Percentiles rank a stretch among this genome's conserved stretches.
Conservation (phyloP, 2,797 vertebrate species). For the Sus cebifrons region DNA sequence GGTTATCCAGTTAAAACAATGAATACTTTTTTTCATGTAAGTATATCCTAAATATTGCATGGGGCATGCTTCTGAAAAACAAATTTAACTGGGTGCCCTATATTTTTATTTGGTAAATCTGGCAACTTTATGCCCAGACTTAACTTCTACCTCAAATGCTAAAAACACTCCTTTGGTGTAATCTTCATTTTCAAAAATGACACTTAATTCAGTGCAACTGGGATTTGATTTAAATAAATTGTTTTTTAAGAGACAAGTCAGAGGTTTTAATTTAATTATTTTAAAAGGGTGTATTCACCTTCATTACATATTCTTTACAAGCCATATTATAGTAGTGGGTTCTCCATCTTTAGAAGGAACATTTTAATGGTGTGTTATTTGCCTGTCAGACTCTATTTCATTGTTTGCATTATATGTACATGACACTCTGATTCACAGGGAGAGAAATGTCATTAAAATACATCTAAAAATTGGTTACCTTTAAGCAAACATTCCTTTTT, state of each 20-base stretch:
- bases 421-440: constrained; percentile 1
- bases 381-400: constrained; percentile 11
- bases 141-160: constrained; percentile 6
- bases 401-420: constrained; percentile 17
- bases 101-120: constrained; percentile 67
- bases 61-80: constrained; percentile 8
- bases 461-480: background rate
- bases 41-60: constrained; percentile 6
- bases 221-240: constrained; percentile 58
- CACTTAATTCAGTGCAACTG: constrained; percentile 24
- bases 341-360: constrained; percentile 31
- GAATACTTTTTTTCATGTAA: background rate
- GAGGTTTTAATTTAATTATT: constrained; percentile 56
- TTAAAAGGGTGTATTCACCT: background rate
- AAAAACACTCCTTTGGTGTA: constrained; percentile 12
- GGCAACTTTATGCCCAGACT: background rate
- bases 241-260: constrained; percentile 9
- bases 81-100: constrained; percentile 9
- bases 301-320: constrained; percentile 45
- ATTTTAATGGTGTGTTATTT: constrained; percentile 62
- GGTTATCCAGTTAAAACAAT: constrained; percentile 38
- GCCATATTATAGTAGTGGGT: background rate
- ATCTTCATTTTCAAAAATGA: constrained; percentile 51
- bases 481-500: background rate
- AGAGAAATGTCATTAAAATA: constrained; percentile 43